A percentile compares a stretch with the other conserved stretches of the same genome.
phyloP scores from a whole-genome alignment of 2,113 vertebrate species.

The Leucoraja erinaceus region DNA sequence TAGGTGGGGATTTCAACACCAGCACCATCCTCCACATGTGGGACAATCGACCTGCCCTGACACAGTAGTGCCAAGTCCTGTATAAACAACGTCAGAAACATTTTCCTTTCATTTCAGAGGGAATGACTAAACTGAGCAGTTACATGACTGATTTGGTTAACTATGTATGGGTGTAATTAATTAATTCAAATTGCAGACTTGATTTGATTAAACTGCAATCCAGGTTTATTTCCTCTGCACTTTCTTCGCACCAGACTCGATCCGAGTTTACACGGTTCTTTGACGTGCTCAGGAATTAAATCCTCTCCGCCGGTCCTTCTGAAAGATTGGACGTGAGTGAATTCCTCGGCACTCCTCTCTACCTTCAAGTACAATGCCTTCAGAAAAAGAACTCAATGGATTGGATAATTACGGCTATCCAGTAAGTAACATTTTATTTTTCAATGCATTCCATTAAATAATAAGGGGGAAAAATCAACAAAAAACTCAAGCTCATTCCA shows the following conservation, averaged over 20 bases:
- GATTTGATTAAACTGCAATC: background rate
- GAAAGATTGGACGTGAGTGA: background rate
- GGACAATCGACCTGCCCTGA: too few species aligned
- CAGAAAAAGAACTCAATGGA: slow-evolving; percentile 47
- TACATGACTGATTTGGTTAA: background rate
- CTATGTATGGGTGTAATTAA: background rate
- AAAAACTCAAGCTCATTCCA: too few species aligned
- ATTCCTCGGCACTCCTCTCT: background rate
- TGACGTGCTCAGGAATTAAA: background rate
- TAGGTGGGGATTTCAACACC: too few species aligned
- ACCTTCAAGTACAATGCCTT: slow-evolving; percentile 43
- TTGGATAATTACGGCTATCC: slow-evolving; percentile 47
- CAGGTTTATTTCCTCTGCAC: background rate
- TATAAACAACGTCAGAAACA: background rate
- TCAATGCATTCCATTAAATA: background rate
- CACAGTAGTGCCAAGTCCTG: too few species aligned
- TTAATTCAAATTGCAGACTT: background rate
- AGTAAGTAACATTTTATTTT: slow-evolving; percentile 46
- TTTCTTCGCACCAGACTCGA: background rate
- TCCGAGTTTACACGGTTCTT: background rate
- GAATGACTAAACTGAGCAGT: background rate
- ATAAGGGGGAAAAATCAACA: background rate
- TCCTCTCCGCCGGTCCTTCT: background rate
- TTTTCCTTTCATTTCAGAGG: background rate
- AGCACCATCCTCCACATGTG: too few species aligned